phyloP scores from a whole-genome alignment of 2,888 invertebrate species.

The Epirrhoe alternata region DNA sequence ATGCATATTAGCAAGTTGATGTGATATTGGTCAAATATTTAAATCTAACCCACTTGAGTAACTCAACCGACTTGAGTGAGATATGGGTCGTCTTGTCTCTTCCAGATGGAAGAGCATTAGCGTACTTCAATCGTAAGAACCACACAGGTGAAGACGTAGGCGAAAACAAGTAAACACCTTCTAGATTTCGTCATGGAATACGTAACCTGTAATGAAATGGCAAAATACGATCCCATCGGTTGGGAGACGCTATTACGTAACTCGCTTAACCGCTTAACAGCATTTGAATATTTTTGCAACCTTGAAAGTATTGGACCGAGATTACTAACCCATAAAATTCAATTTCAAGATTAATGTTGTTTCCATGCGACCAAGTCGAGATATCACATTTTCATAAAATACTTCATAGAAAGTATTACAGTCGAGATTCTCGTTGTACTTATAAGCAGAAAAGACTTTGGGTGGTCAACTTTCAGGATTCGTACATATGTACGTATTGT shows the following conservation, averaged over 20 bases:
- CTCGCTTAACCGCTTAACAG: conserved; percentile 11
- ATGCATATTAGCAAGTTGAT: conserved; percentile 3
- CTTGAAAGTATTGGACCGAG: conserved; percentile 20
- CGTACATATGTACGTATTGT: too few species aligned
- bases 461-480: too few species aligned
- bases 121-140: too few species aligned
- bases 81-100: too few species aligned
- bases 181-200: conserved; percentile 31
- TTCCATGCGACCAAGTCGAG: neutral
- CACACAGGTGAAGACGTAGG: neutral
- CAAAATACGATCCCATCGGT: conserved; percentile 22
- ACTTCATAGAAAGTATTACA: neutral
- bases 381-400: neutral
- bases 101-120: too few species aligned
- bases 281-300: conserved; percentile 27
- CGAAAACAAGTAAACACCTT: conserved; percentile 15
- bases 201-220: conserved; percentile 26
- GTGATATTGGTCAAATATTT: neutral
- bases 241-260: conserved; percentile 33
- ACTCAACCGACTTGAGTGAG: neutral
- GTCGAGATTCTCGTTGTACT: too few species aligned
- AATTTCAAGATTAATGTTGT: conserved; percentile 8
- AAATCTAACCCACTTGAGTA: too few species aligned
- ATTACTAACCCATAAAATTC: conserved; percentile 25
- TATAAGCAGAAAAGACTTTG: too few species aligned